Base-by-base conservation (phyloP, 2,113 vertebrate species). In the Sphaerodactylus townsendi region DNA sequence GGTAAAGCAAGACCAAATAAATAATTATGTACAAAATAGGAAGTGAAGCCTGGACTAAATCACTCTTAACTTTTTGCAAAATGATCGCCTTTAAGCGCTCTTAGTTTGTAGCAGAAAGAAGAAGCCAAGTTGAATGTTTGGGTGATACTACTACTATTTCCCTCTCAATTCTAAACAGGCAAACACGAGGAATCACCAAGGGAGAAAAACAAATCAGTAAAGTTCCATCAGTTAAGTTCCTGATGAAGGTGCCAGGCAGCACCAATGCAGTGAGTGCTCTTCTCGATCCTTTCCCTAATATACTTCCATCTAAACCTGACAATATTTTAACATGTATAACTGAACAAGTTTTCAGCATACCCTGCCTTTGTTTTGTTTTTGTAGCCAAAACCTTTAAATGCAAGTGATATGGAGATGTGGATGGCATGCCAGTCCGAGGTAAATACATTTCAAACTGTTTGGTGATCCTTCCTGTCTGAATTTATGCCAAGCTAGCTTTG, bases 191-290 rank as follows among this genome's bases (percentile, higher is more conserved):
- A 79, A 91, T 25, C 2, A 35, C 10, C 59, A 10, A 25, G 59
- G 90, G 94, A 91, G 93, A 88, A 85, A 94, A 3, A 35, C 87
- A 82, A 82, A n/a, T 66, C n/a, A 90, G 74, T 85, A 88, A 91
- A 87, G 90, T 93, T 86, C 91, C 93, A 59, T 89, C 93, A 0
- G 92, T 95, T 84, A 93, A 88, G 87, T 93, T 95, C 89, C 97
- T 97, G 30, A 99, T 99, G 98, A 99, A 98, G 97, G 94, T 99
- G 91, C 93, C 96, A 93, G 97, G 97, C 88, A 95, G 95, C 93
- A 97, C 92, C 92, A 90, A 96, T 92, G 89, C 91, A 76, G 99
- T 99, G 93, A 88, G 98, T 97, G 4, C 10, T 69, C 4, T 53
- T 81, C 62, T 77, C 50, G 1, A 3, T 68, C 48, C 84, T 65